Evolutionary conservation across 2,113 vertebrate genomes (phyloP).

Genomic region (Cyanoramphus novaezelandiae): DNA sequence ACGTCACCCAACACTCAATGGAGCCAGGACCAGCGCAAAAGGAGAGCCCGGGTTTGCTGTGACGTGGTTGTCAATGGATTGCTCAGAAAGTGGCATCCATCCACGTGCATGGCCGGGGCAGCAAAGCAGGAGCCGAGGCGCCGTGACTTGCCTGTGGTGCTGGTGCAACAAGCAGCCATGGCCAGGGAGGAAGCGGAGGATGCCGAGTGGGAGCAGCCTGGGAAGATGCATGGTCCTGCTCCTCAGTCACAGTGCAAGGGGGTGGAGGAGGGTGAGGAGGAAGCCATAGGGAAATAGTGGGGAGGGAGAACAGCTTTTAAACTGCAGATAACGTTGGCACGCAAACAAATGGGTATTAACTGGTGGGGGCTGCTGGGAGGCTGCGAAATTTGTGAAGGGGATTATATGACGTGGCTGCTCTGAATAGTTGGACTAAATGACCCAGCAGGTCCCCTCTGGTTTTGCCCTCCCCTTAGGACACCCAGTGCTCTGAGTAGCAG

Average conservation of each 20-base stretch:
- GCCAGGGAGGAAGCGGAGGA: not conserved
- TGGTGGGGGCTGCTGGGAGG: not conserved
- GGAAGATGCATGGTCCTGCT: not conserved
- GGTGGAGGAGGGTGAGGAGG: not conserved
- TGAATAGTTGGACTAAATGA: constrained; percentile 15
- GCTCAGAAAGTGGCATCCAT: not conserved
- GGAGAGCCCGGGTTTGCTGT: not conserved
- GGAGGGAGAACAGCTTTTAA: not conserved
- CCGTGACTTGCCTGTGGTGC: not conserved
- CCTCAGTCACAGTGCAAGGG: not conserved
- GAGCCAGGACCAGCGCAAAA: not conserved
- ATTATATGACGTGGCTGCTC: constrained; percentile 12
- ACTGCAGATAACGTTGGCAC: not conserved
- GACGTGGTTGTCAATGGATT: fast-evolving
- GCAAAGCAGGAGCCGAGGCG: fast-evolving
- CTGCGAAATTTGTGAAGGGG: constrained; percentile 18
- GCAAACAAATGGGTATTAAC: constrained; percentile 33
- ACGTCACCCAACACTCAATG: not conserved
- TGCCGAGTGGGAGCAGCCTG: not conserved
- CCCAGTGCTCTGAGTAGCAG: not conserved
- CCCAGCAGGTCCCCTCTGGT: not conserved
- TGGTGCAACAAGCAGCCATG: fast-evolving
- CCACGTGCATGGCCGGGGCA: not conserved
- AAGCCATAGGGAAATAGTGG: not conserved
- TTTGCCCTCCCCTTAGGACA: not conserved